Conservation (phyloP, 2,113 vertebrate species). For the Lepisosteus oculatus region DNA sequence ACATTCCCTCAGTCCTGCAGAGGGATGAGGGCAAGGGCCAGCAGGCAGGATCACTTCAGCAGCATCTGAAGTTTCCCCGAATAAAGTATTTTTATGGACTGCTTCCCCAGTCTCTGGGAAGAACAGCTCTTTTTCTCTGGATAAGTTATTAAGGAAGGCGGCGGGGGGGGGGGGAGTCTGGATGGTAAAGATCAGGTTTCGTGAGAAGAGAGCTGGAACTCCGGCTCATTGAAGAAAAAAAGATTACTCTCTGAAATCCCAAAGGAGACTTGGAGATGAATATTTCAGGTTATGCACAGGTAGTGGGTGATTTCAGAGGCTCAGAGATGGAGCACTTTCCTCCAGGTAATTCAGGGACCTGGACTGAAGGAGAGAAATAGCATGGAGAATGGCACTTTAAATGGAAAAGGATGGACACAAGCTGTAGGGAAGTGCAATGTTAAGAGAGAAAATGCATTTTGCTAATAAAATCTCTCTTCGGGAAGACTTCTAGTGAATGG, state of each 20-base stretch:
- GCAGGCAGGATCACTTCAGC: not conserved
- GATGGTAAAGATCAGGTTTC: not conserved
- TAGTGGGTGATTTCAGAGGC: not conserved
- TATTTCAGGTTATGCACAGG: not conserved
- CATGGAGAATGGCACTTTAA: not conserved
- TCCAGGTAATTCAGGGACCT: not conserved
- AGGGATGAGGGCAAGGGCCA: not conserved
- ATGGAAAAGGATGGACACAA: not conserved
- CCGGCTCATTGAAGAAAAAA: not conserved
- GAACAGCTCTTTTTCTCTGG: constrained; percentile 10
- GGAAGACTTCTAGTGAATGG: not conserved
- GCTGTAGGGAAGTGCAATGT: not conserved
- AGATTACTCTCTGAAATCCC: not conserved
- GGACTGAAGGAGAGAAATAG: not conserved
- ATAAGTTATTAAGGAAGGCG: not conserved
- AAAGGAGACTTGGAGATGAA: not conserved
- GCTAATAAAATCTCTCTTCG: too few relatives aligned
- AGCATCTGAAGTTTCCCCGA: not conserved
- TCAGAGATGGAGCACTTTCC: not conserved
- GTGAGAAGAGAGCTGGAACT: not conserved
- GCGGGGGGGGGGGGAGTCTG: too few relatives aligned
- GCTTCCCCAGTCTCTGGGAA: not conserved
- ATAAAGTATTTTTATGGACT: not conserved
- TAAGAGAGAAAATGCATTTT: not conserved
- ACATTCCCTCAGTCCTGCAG: not conserved